Conservation (phyloP, 2,797 vertebrate species). For the Loriculus beryllinus region DNA sequence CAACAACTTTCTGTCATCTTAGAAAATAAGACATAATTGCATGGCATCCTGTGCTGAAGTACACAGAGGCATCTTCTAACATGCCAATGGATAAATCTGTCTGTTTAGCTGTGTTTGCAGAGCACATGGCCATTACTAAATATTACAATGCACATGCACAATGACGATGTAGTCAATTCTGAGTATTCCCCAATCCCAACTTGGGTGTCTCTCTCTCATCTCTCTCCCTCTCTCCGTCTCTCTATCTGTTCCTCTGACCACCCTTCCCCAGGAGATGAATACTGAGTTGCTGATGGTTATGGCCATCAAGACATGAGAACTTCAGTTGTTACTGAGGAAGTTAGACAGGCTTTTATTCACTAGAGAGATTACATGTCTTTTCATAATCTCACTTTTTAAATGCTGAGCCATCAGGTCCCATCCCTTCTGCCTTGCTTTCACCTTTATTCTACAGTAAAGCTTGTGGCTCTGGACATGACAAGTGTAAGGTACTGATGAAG, state of each 20-base stretch:
- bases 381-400: not conserved
- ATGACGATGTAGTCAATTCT: not conserved
- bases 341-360: not conserved
- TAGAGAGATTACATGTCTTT: not conserved
- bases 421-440: not conserved
- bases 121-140: not conserved
- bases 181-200: not conserved
- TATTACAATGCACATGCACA: not conserved
- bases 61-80: not conserved
- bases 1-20: not conserved
- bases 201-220: not conserved
- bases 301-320: not conserved
- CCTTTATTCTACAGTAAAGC: not conserved
- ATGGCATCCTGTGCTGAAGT: not conserved
- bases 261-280: not conserved
- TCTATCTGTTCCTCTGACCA: not conserved
- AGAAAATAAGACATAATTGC: not conserved
- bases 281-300: not conserved
- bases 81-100: not conserved
- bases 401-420: not conserved
- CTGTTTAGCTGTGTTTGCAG: not conserved
- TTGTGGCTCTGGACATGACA: accelerated
- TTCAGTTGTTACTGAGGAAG: not conserved
- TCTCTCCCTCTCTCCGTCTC: not conserved
- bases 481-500: not conserved